These are phyloP conservation scores for Ophioninae sp. DNA, from an alignment of 2,888 invertebrate genomes.

Conservation along the genomic window DNA sequence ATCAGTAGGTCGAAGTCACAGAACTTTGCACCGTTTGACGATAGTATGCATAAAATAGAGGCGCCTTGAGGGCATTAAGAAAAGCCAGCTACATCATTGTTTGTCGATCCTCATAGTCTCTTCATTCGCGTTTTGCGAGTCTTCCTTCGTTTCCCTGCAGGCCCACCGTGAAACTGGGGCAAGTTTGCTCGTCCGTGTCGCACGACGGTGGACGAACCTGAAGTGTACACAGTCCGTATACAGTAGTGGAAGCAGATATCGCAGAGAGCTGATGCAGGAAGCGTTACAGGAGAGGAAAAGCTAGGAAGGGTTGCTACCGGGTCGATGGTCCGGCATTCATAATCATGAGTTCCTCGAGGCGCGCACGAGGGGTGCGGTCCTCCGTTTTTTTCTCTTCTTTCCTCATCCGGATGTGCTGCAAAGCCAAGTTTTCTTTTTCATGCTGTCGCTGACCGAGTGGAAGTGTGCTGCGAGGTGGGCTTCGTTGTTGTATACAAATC, in stretches of 20 bases:
- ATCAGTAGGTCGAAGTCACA: constrained; percentile 34
- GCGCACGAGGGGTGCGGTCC: constrained; percentile 62
- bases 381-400: constrained; percentile 39
- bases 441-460: constrained; percentile 52
- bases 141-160: constrained; percentile 42
- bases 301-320: constrained; percentile 60
- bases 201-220: constrained; percentile 50
- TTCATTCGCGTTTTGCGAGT: constrained; percentile 48
- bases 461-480: constrained; percentile 10
- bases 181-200: constrained; percentile 69
- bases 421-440: constrained; percentile 37
- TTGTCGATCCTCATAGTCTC: constrained; percentile 53
- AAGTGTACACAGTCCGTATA: constrained; percentile 34
- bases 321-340: constrained; percentile 71
- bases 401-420: constrained; percentile 32
- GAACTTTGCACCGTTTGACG: constrained; percentile 22
- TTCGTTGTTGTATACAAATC: constrained; percentile 30
- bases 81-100: constrained; percentile 47
- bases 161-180: constrained; percentile 68
- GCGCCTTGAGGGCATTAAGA: constrained; percentile 42
- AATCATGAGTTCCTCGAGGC: constrained; percentile 64
- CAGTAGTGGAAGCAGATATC: constrained; percentile 23
- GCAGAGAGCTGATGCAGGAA: constrained; percentile 17
- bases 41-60: constrained; percentile 20
- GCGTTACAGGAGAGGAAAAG: constrained; percentile 42